Evolutionary conservation across 2,797 vertebrate species (phyloP).

Genomic region (Falco cherrug): DNA sequence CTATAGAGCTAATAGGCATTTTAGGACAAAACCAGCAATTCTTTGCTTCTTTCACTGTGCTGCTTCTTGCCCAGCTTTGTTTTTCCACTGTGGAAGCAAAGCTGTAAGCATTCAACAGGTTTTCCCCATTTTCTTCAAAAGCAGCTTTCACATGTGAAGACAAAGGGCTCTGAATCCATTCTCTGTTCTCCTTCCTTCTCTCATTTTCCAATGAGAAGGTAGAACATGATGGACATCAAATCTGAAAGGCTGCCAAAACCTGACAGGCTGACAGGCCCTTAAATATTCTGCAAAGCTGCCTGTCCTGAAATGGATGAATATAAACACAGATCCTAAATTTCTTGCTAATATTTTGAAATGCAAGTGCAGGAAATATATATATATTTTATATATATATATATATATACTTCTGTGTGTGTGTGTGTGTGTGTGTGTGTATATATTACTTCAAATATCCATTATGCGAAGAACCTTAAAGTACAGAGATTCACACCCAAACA

Average conservation of each 20-base stretch:
- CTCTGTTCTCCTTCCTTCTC: background rate
- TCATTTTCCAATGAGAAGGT: background rate
- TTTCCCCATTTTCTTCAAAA: background rate
- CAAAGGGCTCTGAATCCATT: background rate
- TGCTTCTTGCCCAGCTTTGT: background rate
- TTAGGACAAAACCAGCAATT: background rate
- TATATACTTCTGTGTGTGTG: background rate
- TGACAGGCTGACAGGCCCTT: background rate
- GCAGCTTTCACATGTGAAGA: background rate
- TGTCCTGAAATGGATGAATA: background rate
- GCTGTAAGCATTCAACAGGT: background rate
- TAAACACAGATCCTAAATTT: background rate
- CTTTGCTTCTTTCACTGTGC: background rate
- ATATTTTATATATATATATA: background rate
- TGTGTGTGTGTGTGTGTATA: background rate
- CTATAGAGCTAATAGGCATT: background rate
- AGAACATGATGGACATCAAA: background rate
- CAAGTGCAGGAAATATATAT: background rate
- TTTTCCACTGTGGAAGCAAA: background rate
- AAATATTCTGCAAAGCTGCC: background rate
- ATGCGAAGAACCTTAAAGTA: background rate
- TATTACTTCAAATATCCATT: background rate
- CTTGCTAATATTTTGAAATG: background rate
- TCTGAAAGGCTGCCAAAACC: background rate
- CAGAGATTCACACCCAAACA: background rate